Base-by-base conservation (phyloP, 64 coral and sea anemone species). In the Acropora yongei region DNA sequence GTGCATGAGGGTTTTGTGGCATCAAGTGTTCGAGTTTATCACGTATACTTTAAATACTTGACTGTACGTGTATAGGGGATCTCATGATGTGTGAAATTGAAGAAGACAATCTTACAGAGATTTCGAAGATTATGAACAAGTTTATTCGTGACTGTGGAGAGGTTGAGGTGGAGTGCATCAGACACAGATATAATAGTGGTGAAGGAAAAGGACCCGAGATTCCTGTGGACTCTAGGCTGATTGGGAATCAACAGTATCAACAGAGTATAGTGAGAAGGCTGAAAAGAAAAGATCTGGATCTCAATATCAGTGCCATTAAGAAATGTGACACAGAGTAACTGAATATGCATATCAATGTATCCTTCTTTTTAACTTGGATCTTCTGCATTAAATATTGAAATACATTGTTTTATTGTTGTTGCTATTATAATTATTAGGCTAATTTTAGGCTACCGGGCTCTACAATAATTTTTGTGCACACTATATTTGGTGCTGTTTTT, bases 301-400 rank as follows among this genome's bases (percentile, higher is more conserved):
- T 91, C 77, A 91, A 74, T 91, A 82, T 91, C 60, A 91, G 89
- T 82, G 89, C 82, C 78, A 91, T 91, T 74, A 82, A 82, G 78
- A 91, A 91, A 91, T 91, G 89, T 91, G 89, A 68, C 89, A 74
- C 89, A 90, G 88, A 90, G 89, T 91, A 91, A 91, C 89, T 91
- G 78, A 79, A 82, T 82, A 91, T 91, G 77, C 88, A 90, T 90
- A 90, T 90, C 88, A 90, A 90, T 79, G 60, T 68, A 90, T 77
- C 60, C 78, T 90, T 74, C 87, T 78, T 79, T 67, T 76, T 79
- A 90, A 90, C 88, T 12, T 76, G 74, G 74, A 76, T 45, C 74
- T 76, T 76, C 74, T 90, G 88, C 75, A 90, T 90, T 55, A 90
- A 90, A 90, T 90, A 90, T 90, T 57, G 68, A 90, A 90, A 90